These are phyloP conservation scores for Ceuthmochares aereus DNA, from an alignment of 2,113 vertebrate genomes.

Conservation along the genomic window DNA sequence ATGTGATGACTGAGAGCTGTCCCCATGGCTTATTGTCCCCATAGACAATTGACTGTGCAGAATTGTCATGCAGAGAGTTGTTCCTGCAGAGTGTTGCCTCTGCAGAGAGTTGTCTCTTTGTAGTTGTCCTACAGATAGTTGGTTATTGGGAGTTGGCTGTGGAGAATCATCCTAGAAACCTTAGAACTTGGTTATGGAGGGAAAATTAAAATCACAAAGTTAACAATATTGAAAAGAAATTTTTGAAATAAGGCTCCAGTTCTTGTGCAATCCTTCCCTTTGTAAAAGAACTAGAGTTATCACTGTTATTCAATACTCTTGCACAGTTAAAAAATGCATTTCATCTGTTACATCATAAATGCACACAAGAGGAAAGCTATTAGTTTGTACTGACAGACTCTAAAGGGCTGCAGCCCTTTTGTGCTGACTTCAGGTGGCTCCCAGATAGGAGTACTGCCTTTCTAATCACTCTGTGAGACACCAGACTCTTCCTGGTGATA, in stretches of 20 bases:
- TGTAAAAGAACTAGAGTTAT: neutral
- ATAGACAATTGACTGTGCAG: too few relatives aligned
- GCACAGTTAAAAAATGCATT: neutral
- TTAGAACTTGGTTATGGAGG: neutral
- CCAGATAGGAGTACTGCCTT: neutral
- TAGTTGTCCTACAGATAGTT: too few relatives aligned
- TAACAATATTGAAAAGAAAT: neutral
- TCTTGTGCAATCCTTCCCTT: neutral
- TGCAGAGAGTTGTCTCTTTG: too few relatives aligned
- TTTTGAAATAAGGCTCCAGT: neutral
- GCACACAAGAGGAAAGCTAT: fast-evolving
- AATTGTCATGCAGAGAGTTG: too few relatives aligned
- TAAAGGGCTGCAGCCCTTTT: neutral
- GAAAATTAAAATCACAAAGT: neutral
- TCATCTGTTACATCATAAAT: neutral
- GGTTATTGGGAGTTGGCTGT: too few relatives aligned
- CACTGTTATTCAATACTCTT: neutral
- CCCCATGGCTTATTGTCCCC: too few relatives aligned
- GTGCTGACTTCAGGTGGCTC: neutral
- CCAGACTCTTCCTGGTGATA: neutral
- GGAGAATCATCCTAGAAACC: too few relatives aligned
- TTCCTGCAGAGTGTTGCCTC: too few relatives aligned
- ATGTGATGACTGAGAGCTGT: too few relatives aligned
- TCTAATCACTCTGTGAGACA: neutral
- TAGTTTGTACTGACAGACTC: neutral